Base-by-base conservation (phyloP, 1,140 invertebrate genomes). In the Oryctes rhinoceros region DNA sequence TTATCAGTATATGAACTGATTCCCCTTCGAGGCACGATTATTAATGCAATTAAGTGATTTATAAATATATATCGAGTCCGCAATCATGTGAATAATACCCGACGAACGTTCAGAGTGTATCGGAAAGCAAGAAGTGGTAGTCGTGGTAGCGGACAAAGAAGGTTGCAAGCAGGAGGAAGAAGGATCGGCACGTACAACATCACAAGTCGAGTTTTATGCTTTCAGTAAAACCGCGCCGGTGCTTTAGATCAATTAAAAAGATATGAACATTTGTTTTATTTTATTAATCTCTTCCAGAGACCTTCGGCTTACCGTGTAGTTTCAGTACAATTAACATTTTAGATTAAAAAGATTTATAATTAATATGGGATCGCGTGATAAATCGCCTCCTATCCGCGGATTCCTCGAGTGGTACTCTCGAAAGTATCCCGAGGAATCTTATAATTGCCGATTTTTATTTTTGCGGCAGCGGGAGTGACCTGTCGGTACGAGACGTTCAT, bases 191-290 rank as follows among this genome's bases (percentile, higher is more conserved):
- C 65, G 65, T 67, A 11, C 20, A 67, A 30, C 53, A 18, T 6
- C 65, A 30, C 24, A 24, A 18, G 10, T 67, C 65, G 65, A 9
- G n/a, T 76, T 11, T 30, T 76, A 44, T 47, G 20, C 74, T 47
- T 76, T 76, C 37, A 47, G 30, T 39, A 20, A 9, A 48, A 44
- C 30, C 74, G 20, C 30, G 74, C 44, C 74, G 74, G 74, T 44
- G 74, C 74, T 76, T 76, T 76, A 76, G 74, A 76, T 76, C 74
- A 76, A 76, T 76, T 76, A 76, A 76, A 76, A 76, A 76, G 74
- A 76, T 76, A 76, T 35, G 74, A 44, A n/a, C 74, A 76, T 76
- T 76, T 76, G 30, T 76, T 76, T 76, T 76, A 35, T 76, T 76
- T 76, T 76, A 76, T 76, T 76, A 67, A 67, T 67, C 65, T 67